Evolutionary conservation across 2,797 vertebrate genomes (phyloP).

Genomic region (Falco cherrug): DNA sequence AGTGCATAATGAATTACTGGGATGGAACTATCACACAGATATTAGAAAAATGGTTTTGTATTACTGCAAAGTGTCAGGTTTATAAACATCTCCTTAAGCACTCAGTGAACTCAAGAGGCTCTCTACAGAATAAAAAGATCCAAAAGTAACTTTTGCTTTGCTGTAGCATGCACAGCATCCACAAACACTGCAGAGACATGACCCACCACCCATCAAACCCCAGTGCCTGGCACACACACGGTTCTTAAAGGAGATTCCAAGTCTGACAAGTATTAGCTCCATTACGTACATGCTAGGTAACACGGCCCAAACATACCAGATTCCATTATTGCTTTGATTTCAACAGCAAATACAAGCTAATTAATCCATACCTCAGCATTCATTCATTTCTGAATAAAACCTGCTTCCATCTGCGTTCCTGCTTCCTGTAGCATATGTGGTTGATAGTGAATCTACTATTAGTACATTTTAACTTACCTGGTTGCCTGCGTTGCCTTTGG

Average conservation of each 20-base stretch:
- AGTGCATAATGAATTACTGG: not conserved
- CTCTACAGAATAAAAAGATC: not conserved
- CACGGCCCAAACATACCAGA: not conserved
- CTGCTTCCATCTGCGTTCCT: not conserved
- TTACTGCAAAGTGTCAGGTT: not conserved
- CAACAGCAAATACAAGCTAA: not conserved
- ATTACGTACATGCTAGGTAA: rapidly evolving
- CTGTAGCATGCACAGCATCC: not conserved
- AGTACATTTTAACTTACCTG: slow-evolving; percentile 23
- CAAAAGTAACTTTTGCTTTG: not conserved
- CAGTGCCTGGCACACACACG: rapidly evolving
- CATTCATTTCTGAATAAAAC: not conserved
- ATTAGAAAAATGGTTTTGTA: not conserved
- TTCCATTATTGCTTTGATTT: not conserved
- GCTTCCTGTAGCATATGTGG: not conserved
- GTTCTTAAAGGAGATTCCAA: not conserved
- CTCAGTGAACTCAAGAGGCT: not conserved
- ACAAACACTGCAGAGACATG: not conserved
- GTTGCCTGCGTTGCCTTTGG: not conserved
- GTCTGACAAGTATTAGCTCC: not conserved
- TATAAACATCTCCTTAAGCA: not conserved
- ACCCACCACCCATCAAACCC: not conserved
- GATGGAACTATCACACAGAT: not conserved
- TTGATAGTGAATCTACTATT: not conserved
- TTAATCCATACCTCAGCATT: not conserved